Percentiles rank a stretch among this genome's conserved stretches.
Evolutionary conservation across 2,113 vertebrate species (phyloP).

Genomic region (Tetraodon nigroviridis): DNA sequence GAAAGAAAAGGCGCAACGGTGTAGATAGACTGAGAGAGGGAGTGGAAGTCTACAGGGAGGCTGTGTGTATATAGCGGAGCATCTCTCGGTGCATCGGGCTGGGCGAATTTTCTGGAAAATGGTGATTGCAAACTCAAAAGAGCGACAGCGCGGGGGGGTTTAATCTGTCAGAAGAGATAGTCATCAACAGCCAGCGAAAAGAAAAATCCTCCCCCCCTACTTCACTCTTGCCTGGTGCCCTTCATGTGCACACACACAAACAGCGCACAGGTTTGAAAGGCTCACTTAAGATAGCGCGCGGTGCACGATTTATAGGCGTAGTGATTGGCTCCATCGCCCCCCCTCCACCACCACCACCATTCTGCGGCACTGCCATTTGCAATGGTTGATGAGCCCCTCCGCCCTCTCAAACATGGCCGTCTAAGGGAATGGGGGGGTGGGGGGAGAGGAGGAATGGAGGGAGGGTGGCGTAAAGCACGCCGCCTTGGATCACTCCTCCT

Average conservation of each 20-base stretch:
- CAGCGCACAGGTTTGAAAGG: conserved; percentile 49
- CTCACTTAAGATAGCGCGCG: conserved; percentile 60
- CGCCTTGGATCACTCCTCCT: conserved; percentile 65
- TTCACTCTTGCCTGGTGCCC: conserved; percentile 4
- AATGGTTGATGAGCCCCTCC: conserved; percentile 75
- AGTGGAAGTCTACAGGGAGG: conserved; percentile 58
- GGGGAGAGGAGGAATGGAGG: conserved; percentile 57
- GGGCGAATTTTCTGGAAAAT: conserved; percentile 55
- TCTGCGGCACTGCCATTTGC: conserved; percentile 77
- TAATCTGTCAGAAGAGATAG: conserved; percentile 49
- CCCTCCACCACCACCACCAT: conserved; percentile 71
- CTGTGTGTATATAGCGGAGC: conserved; percentile 56
- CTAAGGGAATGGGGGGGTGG: conserved; percentile 67
- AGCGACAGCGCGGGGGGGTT: conserved; percentile 28
- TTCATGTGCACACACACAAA: conserved; percentile 26
- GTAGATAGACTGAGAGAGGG: conserved; percentile 54
- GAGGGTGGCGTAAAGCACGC: conserved; percentile 63
- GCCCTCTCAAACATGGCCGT: conserved; percentile 76
- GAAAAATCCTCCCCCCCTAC: conserved; percentile 15
- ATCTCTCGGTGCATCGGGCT: conserved; percentile 47
- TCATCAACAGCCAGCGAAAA: conserved; percentile 26
- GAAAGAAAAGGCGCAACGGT: conserved; percentile 51
- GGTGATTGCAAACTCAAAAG: conserved; percentile 30
- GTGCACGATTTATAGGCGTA: conserved; percentile 71
- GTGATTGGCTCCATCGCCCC: conserved; percentile 73